Percentiles rank a stretch among this genome's conserved stretches.
phyloP scores from a whole-genome alignment of 2,797 vertebrate species.

The Morus bassanus region DNA sequence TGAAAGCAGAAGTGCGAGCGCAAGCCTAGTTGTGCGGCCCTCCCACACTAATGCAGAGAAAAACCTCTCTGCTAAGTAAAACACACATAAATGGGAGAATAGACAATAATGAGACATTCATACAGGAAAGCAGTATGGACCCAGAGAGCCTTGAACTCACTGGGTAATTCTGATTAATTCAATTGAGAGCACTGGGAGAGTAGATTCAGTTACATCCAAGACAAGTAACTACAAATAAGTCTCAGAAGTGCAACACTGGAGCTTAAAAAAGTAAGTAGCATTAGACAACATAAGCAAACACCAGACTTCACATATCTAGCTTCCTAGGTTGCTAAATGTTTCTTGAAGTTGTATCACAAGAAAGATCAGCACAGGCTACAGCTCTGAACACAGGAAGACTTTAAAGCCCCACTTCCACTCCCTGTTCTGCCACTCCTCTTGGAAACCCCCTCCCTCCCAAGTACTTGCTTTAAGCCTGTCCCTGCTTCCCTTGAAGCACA shows the following conservation, averaged over 20 bases:
- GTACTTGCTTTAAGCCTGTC: neutral
- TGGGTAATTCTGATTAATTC: neutral
- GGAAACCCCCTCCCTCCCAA: neutral
- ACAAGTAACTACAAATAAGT: neutral
- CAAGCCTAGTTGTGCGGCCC: neutral
- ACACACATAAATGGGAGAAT: neutral
- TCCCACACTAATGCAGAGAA: neutral
- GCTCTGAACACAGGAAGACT: neutral
- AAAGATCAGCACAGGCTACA: neutral
- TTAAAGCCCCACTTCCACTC: neutral
- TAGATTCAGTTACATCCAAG: neutral
- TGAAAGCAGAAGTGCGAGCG: neutral
- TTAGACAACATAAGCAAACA: neutral
- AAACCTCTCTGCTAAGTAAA: neutral
- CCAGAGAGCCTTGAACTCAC: neutral
- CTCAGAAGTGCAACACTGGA: neutral
- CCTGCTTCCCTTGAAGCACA: neutral
- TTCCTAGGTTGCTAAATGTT: neutral
- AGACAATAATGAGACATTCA: neutral
- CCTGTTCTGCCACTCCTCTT: neutral
- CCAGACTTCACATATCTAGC: neutral
- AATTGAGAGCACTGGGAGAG: neutral
- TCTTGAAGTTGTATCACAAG: neutral
- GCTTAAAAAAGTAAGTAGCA: neutral
- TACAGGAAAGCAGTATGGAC: neutral